Evolutionary conservation across 2,113 vertebrate genomes (phyloP), one percentile per base, ranked within the genome.

Genomic region (Lathamus discolor): DNA sequence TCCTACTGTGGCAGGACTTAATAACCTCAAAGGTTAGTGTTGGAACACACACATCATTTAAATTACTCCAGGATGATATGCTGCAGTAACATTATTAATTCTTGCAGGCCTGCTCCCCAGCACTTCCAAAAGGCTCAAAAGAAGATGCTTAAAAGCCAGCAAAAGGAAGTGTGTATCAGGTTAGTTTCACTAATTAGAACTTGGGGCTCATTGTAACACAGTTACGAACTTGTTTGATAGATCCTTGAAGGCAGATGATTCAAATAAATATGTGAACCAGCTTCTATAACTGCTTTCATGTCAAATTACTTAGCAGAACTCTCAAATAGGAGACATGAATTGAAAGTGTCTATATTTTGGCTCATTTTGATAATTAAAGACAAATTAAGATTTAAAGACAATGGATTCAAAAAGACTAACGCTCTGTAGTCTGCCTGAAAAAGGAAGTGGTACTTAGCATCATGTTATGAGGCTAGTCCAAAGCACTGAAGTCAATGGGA

Each of bases 101-200:
- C 46, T 76, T 86, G 52, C 66, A 84, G 79, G 83, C 57, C 76
- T 0, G 1, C 70, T 97, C 39, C 46, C 52, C 81, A 69, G 72
- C 2, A 0, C 59, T 93, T 93, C 80, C 84, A 88, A 82, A 91
- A 77, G 73, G 81, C 48, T 96, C 68, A 75, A 70, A 95, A 92
- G 76, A 95, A 95, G 91, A 67, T 20, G 69, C 86, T 95, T 94
- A 92, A 95, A 92, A 93, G 92, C 43, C 17, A 1, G 68, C 59
- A 82, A 86, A 49, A 91, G 83, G 83, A 97, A 95, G 83, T 1
- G 2, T 88, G 88, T 92, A 84, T 95, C 90, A 93, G 95, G 90
- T 95, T 92, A 89, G 76, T 87, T 96, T 94, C 29, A 2, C 83
- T 93, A 96, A 95, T 94, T 95, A 91, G 93, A 94, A 96, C 84